Evolutionary conservation across 23 tunicate species (phyloP).

Genomic region (Oikopleura vanhoeffeni): DNA sequence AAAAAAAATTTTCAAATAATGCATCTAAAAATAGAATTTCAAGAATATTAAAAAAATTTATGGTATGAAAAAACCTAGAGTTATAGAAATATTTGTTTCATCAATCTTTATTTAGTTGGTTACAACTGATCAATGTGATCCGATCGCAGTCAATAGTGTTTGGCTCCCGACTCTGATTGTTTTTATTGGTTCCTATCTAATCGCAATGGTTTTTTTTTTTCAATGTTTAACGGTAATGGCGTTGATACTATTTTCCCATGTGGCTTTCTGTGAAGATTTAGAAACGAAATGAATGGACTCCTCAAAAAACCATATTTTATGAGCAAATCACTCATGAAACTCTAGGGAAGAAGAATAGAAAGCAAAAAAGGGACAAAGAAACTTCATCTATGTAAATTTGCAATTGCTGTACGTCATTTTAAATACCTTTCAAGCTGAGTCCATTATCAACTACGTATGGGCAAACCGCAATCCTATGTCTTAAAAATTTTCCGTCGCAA

Average conservation of each 20-base stretch:
- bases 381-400: no score
- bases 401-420: no score
- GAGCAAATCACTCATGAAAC: conserved; percentile 35
- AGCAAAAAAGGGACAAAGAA: no score
- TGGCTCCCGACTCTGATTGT: conserved; percentile 78
- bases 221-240: conserved; percentile 67
- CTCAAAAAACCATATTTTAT: conserved; percentile 69
- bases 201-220: conserved; percentile 86
- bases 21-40: no score
- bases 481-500: no score
- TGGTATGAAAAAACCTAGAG: no score
- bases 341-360: conserved; percentile 75
- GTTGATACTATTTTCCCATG: conserved; percentile 84
- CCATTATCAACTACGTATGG: no score
- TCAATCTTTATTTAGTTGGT: not conserved
- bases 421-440: no score
- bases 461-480: no score
- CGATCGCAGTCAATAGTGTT: conserved; percentile 44
- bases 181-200: conserved; percentile 36
- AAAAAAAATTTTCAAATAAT: no score
- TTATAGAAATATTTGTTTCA: no score
- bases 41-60: no score
- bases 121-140: not conserved
- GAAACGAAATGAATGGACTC: conserved; percentile 65
- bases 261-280: conserved; percentile 71